phyloP scores from a whole-genome alignment of 2,113 vertebrate genomes.

The Podarcis cretensis region DNA sequence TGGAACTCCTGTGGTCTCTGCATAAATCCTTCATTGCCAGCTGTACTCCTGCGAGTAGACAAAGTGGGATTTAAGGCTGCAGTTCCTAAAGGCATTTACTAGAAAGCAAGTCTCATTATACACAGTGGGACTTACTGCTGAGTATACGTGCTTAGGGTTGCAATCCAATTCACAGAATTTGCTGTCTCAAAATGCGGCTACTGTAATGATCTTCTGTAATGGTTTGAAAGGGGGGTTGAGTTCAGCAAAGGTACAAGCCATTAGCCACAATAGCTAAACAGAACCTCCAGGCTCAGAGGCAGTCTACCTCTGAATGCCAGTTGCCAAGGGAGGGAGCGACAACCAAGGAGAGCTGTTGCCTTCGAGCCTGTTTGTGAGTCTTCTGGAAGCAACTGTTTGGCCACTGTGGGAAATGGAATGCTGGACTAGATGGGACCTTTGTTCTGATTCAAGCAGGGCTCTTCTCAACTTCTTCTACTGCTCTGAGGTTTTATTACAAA shows the following conservation, averaged over 20 bases:
- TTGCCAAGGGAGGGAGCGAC: too few relatives aligned
- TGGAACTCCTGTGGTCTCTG: not conserved
- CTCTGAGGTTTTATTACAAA: too few relatives aligned
- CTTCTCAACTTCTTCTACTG: too few relatives aligned
- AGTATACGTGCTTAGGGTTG: too few relatives aligned
- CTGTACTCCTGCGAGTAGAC: not conserved
- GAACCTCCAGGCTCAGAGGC: not conserved
- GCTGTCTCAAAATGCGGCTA: not conserved
- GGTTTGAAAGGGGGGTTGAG: not conserved
- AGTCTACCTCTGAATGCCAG: too few relatives aligned
- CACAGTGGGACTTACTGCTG: not conserved
- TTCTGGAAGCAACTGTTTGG: too few relatives aligned
- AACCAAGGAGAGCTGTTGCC: too few relatives aligned
- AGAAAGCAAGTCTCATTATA: not conserved
- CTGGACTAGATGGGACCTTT: too few relatives aligned
- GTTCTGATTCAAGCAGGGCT: too few relatives aligned
- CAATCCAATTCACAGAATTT: not conserved
- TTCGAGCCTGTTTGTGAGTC: too few relatives aligned
- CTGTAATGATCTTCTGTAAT: not conserved
- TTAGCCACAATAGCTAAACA: not conserved
- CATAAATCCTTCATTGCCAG: not conserved
- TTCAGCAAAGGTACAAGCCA: not conserved
- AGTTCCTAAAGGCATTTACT: not conserved
- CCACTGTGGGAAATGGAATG: too few relatives aligned
- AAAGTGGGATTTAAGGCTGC: not conserved